Evolutionary conservation across 2,888 invertebrate genomes (phyloP).

Genomic region (Pomacea canaliculata): DNA sequence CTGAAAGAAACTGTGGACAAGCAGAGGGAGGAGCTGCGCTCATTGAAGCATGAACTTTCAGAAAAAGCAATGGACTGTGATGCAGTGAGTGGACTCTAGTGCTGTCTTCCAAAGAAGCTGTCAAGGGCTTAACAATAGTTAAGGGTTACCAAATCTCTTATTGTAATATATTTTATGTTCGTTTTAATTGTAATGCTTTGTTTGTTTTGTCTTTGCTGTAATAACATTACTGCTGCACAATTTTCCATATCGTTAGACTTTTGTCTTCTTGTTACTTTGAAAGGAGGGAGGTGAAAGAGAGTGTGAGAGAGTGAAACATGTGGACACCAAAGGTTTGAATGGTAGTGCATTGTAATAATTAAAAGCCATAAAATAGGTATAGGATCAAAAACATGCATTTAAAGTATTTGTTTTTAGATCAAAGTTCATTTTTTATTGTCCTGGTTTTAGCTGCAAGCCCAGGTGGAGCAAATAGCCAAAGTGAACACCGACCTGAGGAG

Average conservation of each 20-base stretch:
- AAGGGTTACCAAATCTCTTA: not conserved
- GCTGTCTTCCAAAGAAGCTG: no score
- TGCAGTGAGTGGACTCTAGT: conserved; percentile 79
- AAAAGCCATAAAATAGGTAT: no score
- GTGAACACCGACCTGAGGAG: conserved; percentile 88
- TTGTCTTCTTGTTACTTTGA: no score
- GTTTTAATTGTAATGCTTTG: not conserved
- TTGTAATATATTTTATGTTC: not conserved
- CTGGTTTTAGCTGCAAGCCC: conserved; percentile 80
- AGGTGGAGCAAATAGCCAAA: conserved; percentile 87
- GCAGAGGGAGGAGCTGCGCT: conserved; percentile 88
- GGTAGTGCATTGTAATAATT: no score
- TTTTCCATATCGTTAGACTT: no score
- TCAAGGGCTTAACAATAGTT: no score
- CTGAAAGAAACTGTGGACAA: conserved; percentile 89
- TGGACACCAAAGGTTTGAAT: no score
- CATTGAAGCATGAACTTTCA: conserved; percentile 83
- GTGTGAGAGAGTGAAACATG: no score
- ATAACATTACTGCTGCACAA: no score
- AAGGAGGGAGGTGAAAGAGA: no score
- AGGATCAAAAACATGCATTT: no score
- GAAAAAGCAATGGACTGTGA: conserved; percentile 89
- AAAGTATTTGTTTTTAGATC: not conserved
- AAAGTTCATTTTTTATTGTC: not conserved
- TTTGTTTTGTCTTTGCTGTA: no score